Percentiles rank a stretch among this genome's conserved stretches.
These are phyloP conservation scores for Cyprichromis sp. DNA, from an alignment of 2,113 vertebrate species.

Conservation along the genomic window DNA sequence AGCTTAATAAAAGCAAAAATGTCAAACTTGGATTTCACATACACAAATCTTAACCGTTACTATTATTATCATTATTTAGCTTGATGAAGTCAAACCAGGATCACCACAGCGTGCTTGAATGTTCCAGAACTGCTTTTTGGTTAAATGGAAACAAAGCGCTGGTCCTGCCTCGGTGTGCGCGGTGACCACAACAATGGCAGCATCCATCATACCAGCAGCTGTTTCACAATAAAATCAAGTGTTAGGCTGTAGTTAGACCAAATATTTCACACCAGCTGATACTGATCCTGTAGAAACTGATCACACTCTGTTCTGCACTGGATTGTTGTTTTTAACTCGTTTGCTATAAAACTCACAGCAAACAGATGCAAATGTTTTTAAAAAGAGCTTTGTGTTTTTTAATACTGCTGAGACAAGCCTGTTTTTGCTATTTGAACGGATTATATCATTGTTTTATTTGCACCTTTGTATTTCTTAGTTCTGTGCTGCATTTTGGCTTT, in stretches of 20 bases:
- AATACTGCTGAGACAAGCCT: not conserved
- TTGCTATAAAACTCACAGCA: not conserved
- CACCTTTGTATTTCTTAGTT: not conserved
- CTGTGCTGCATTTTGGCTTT: not conserved
- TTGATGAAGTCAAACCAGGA: not conserved
- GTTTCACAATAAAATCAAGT: not conserved
- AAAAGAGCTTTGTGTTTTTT: not conserved
- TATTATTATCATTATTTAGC: fast-evolving
- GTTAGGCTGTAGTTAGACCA: not conserved
- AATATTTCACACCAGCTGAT: not conserved
- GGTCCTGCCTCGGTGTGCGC: not conserved
- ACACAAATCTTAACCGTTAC: not conserved
- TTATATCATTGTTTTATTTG: not conserved
- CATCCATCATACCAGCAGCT: not conserved
- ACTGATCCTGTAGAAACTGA: not conserved
- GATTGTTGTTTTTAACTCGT: not conserved
- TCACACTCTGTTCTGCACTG: not conserved
- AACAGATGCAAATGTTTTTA: not conserved
- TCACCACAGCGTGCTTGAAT: fast-evolving
- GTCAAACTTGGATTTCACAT: not conserved
- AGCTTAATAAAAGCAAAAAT: not conserved
- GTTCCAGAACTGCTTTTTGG: not conserved
- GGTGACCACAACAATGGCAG: not conserved
- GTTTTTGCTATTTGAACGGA: not conserved
- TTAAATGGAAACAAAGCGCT: not conserved